Evolutionary conservation across 2,888 invertebrate species (phyloP).

Genomic region (Aporophyla lueneburgensis): DNA sequence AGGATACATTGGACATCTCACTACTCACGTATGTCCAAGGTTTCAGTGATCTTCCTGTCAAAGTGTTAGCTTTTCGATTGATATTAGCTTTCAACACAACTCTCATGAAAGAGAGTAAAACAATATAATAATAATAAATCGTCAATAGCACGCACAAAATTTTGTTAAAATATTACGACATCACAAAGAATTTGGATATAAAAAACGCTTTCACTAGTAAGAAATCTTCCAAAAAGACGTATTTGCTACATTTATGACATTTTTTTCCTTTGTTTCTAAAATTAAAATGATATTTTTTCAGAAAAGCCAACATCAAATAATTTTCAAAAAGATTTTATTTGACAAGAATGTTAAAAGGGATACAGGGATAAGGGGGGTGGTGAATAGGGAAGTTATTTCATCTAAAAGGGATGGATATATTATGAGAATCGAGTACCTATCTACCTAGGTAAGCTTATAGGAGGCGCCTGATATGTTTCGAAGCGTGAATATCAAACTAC

Average conservation of each 20-base stretch:
- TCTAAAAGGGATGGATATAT: background rate
- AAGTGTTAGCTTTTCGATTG: slow-evolving; percentile 80
- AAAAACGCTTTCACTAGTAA: slow-evolving; percentile 89
- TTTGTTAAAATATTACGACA: slow-evolving; percentile 89
- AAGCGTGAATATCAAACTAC: too few species aligned
- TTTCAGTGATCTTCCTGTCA: slow-evolving; percentile 85
- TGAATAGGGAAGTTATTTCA: background rate
- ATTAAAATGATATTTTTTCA: slow-evolving; percentile 81
- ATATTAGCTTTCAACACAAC: slow-evolving; percentile 82
- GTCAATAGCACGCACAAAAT: slow-evolving; percentile 87
- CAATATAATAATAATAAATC: slow-evolving; percentile 75
- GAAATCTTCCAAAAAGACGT: slow-evolving; percentile 89
- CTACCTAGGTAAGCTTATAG: background rate
- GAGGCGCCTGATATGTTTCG: background rate
- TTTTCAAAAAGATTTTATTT: slow-evolving; percentile 60
- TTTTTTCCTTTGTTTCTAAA: slow-evolving; percentile 90
- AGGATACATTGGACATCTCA: slow-evolving; percentile 91
- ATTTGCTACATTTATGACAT: slow-evolving; percentile 87
- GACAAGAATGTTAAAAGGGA: background rate
- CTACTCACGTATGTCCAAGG: slow-evolving; percentile 86
- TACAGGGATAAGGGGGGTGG: too few species aligned
- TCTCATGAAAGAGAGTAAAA: slow-evolving; percentile 86
- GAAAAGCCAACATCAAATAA: slow-evolving; percentile 72
- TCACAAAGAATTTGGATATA: slow-evolving; percentile 91
- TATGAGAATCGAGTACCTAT: background rate